phyloP scores from a whole-genome alignment of 37 sponge, comb jelly and placozoan genomes.

The Crambe crambe region DNA sequence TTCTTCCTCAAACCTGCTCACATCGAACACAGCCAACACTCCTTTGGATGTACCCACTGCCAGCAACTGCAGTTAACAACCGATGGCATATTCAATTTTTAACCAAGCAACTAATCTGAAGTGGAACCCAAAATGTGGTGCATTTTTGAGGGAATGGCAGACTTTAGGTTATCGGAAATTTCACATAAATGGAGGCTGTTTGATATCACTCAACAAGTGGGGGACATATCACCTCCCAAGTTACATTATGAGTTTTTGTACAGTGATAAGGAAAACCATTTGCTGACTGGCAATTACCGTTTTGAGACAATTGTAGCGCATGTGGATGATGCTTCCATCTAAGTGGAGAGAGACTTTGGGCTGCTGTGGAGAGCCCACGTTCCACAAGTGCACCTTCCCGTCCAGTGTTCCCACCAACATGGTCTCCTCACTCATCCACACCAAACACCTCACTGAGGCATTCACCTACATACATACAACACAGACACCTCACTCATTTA shows the following conservation, averaged over 20 bases:
- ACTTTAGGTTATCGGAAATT: too few relatives aligned
- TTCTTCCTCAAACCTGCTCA: neutral
- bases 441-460: conserved; percentile 64
- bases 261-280: too few relatives aligned
- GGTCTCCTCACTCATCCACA: conserved; percentile 38
- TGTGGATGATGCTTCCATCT: conserved; percentile 65
- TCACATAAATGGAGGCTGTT: too few relatives aligned
- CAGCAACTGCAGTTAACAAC: conserved; percentile 30
- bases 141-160: too few relatives aligned
- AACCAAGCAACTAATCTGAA: too few relatives aligned
- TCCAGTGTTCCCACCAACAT: conserved; percentile 64
- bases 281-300: conserved; percentile 33
- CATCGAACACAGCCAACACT: conserved; percentile 27
- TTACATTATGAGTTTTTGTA: too few relatives aligned
- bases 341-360: conserved; percentile 10
- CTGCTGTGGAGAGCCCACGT: neutral
- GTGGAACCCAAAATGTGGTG: too few relatives aligned
- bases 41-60: conserved; percentile 68
- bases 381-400: conserved; percentile 48
- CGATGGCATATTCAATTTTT: too few relatives aligned
- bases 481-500: too few relatives aligned
- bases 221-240: too few relatives aligned
- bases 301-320: conserved; percentile 25
- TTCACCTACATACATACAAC: conserved; percentile 56
- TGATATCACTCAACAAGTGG: too few relatives aligned